Evolutionary conservation across 2,113 vertebrate species (phyloP).

Genomic region (Azemiops feae): DNA sequence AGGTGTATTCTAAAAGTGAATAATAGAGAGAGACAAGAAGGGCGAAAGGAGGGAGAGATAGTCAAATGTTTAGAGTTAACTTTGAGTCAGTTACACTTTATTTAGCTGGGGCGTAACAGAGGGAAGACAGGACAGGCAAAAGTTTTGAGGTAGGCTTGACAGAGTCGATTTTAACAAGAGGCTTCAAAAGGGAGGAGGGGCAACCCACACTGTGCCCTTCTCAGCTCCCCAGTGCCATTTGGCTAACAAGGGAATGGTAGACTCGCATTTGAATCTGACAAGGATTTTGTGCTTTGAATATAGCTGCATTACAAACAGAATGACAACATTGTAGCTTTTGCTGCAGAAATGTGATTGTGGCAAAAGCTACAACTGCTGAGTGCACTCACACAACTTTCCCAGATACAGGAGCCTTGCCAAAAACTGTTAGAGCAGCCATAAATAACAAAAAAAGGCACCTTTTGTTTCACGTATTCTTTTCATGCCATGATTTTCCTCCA

Average conservation of each 20-base stretch:
- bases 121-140: neutral
- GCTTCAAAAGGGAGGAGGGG: neutral
- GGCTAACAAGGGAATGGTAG: neutral
- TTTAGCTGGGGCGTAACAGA: neutral
- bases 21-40: conserved; percentile 10
- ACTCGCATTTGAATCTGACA: neutral
- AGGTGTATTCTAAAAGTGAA: neutral
- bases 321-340: neutral
- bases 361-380: neutral
- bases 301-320: neutral
- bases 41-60: neutral
- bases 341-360: neutral
- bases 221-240: neutral
- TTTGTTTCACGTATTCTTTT: too few relatives aligned
- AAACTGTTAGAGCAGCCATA: neutral
- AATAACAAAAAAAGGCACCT: neutral
- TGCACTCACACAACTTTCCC: neutral
- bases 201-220: neutral
- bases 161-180: neutral
- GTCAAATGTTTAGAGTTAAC: conserved; percentile 11
- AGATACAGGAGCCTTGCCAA: neutral
- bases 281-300: neutral
- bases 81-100: conserved; percentile 21
- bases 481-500: neutral
- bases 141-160: neutral